phyloP scores from a whole-genome alignment of 2,888 invertebrate genomes.

The Norana najaformis region DNA sequence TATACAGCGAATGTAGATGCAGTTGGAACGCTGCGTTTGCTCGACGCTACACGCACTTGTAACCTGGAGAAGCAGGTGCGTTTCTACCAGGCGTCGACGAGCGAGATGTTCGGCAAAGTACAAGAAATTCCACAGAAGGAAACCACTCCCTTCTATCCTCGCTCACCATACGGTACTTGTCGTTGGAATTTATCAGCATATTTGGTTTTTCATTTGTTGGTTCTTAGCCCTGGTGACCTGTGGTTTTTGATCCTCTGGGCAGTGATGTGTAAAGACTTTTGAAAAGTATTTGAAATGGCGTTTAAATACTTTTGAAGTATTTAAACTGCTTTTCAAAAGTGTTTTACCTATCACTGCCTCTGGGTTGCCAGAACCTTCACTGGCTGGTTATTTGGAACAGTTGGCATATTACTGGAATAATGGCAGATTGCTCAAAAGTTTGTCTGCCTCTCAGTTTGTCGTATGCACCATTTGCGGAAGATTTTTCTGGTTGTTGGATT shows the following conservation, averaged over 20 bases:
- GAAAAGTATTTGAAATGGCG: neutral
- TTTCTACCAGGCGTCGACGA: constrained; percentile 63
- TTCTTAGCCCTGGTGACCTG: neutral
- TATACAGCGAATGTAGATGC: constrained; percentile 87
- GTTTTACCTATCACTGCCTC: no score
- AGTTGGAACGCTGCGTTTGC: constrained; percentile 59
- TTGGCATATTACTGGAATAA: no score
- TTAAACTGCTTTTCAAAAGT: no score
- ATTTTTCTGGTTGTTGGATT: no score
- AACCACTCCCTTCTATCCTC: constrained; percentile 63
- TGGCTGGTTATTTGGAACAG: no score
- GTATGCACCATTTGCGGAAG: no score
- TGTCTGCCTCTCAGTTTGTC: no score
- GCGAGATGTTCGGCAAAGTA: constrained; percentile 63
- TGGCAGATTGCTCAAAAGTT: no score
- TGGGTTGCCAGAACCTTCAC: no score
- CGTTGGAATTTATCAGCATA: neutral
- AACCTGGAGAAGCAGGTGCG: constrained; percentile 53
- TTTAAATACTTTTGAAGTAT: no score
- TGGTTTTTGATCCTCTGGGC: neutral
- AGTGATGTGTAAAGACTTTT: neutral
- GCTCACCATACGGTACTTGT: constrained; percentile 62
- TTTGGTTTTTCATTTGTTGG: neutral
- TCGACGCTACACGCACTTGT: constrained; percentile 62
- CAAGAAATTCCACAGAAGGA: constrained; percentile 63